These are phyloP conservation scores for Drosophila sechellia DNA, from an alignment of 1,140 invertebrate species.

Conservation along the genomic window DNA sequence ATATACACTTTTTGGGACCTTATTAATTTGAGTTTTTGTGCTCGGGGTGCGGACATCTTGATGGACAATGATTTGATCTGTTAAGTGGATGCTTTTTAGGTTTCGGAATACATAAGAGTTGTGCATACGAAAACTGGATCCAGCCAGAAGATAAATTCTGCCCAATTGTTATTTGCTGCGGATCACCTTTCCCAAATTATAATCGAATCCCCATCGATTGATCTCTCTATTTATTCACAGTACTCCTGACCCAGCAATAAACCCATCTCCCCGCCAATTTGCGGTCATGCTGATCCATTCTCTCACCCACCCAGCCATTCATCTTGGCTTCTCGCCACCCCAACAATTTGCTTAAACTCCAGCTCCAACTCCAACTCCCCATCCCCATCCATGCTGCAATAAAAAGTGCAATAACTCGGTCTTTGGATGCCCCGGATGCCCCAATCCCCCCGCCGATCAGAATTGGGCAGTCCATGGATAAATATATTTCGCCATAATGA, in stretches of 20 bases:
- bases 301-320: conserved; percentile 29
- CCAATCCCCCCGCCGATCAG: conserved; percentile 7
- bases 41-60: conserved; percentile 67
- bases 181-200: not conserved
- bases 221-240: conserved; percentile 20
- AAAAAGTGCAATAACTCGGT: conserved; percentile 60
- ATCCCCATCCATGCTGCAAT: conserved; percentile 52
- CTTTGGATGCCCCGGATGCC: not conserved
- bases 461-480: conserved; percentile 48
- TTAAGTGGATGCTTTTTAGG: conserved; percentile 32
- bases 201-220: not conserved
- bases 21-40: conserved; percentile 19
- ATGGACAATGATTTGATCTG: conserved; percentile 58
- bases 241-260: conserved; percentile 12
- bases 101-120: conserved; percentile 12
- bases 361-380: conserved; percentile 53
- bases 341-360: conserved; percentile 52
- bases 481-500: conserved; percentile 65
- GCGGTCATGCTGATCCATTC: conserved; percentile 13
- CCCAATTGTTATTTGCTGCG: not conserved
- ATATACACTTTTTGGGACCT: conserved; percentile 12
- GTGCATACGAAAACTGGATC: not conserved
- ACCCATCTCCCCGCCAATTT: conserved; percentile 8
- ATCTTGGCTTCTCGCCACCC: conserved; percentile 37
- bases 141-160: not conserved